Evolutionary conservation across 2,797 vertebrate genomes (phyloP).

Genomic region (Sebastes kiyomatsui): DNA sequence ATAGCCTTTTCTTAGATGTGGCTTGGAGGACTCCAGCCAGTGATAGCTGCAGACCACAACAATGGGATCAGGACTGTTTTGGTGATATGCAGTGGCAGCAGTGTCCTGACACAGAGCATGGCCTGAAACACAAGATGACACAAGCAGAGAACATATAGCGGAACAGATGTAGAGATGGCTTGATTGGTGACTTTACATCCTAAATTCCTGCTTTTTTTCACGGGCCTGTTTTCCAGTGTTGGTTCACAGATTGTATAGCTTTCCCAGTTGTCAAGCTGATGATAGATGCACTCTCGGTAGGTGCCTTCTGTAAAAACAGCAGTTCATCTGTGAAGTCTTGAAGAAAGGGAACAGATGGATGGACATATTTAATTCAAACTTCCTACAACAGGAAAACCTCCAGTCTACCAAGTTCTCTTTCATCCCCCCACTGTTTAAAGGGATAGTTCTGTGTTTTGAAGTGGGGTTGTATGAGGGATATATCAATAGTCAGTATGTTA

Average conservation of each 20-base stretch:
- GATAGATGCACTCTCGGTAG: slow-evolving; percentile 11
- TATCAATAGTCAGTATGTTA: too few species aligned
- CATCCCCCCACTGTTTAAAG: background rate
- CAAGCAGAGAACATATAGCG: slow-evolving; percentile 3
- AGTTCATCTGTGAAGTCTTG: slow-evolving; percentile 19
- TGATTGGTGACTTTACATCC: slow-evolving; percentile 7
- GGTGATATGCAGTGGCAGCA: slow-evolving; percentile 65
- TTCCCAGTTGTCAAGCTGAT: slow-evolving; percentile 4
- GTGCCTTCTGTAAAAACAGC: slow-evolving; percentile 1
- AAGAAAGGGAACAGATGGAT: slow-evolving; percentile 12
- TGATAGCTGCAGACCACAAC: slow-evolving; percentile 62
- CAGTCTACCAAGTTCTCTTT: background rate
- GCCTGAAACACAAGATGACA: slow-evolving; percentile 46
- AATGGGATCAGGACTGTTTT: slow-evolving; percentile 44
- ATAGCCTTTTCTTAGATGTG: slow-evolving; percentile 44
- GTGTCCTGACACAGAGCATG: slow-evolving; percentile 17
- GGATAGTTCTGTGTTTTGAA: too few species aligned
- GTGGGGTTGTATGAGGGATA: too few species aligned
- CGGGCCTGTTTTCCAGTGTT: background rate
- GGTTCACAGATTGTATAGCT: slow-evolving; percentile 11
- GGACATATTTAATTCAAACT: slow-evolving; percentile 22
- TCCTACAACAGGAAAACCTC: slow-evolving; percentile 27
- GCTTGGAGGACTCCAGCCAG: slow-evolving; percentile 46
- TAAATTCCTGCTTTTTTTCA: background rate
- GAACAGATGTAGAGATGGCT: slow-evolving; percentile 22